A percentile compares a stretch with the other conserved stretches of the same genome.
Conservation (phyloP, 2,888 invertebrate species). For the Dastarcus helophoroides region DNA sequence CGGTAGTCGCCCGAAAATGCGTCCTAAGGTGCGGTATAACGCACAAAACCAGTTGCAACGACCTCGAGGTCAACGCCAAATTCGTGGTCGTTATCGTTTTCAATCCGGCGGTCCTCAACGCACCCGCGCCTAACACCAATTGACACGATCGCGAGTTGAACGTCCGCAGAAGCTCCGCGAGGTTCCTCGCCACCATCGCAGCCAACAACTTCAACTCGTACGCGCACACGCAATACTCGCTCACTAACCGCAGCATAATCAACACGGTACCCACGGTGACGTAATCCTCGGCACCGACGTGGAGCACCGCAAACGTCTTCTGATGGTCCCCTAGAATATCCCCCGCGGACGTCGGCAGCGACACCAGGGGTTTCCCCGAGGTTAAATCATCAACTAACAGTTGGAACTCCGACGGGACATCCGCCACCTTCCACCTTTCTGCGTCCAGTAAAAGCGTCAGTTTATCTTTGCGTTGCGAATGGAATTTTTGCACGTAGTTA, state of each 20-base stretch:
- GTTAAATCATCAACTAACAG: slow-evolving; percentile 59
- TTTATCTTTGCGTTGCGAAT: slow-evolving; percentile 77
- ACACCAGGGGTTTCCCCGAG: slow-evolving; percentile 33
- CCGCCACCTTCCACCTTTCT: slow-evolving; percentile 89
- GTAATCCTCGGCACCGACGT: slow-evolving; percentile 45
- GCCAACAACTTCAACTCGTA: slow-evolving; percentile 68
- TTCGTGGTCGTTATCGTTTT: slow-evolving; percentile 93
- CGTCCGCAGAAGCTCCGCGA: slow-evolving; percentile 78
- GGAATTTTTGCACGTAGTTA: slow-evolving; percentile 84
- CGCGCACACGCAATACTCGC: slow-evolving; percentile 82
- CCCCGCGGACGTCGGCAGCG: slow-evolving; percentile 29
- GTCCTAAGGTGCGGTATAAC: slow-evolving; percentile 59
- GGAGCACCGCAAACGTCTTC: slow-evolving; percentile 41
- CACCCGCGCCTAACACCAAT: slow-evolving; percentile 91
- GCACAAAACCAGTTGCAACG: slow-evolving; percentile 72
- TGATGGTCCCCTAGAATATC: slow-evolving; percentile 23
- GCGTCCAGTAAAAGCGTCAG: slow-evolving; percentile 74
- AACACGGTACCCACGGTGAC: slow-evolving; percentile 73
- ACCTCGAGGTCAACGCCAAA: slow-evolving; percentile 69
- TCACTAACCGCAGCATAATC: slow-evolving; percentile 77
- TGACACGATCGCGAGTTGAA: slow-evolving; percentile 87
- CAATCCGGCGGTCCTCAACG: slow-evolving; percentile 84
- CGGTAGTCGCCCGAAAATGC: slow-evolving; percentile 53
- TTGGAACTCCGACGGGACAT: slow-evolving; percentile 84
- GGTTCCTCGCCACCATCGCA: slow-evolving; percentile 68